Percentiles rank a stretch among this genome's conserved stretches.
Conservation (phyloP, 2,888 invertebrate species). For the Eupithecia centaureata region DNA sequence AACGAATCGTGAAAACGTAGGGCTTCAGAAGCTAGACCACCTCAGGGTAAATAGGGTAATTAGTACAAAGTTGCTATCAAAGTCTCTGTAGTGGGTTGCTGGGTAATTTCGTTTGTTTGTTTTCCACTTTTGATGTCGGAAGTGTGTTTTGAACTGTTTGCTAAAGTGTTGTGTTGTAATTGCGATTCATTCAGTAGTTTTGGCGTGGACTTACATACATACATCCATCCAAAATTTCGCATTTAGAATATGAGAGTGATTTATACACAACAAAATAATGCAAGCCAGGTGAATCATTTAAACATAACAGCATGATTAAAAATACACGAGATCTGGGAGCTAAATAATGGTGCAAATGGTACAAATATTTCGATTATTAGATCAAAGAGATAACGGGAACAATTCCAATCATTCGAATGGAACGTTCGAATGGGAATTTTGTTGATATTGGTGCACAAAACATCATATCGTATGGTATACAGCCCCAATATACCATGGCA, state of each 20-base stretch:
- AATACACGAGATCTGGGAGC: background rate
- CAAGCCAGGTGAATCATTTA: background rate
- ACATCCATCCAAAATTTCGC: too few relatives aligned
- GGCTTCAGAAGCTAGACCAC: conserved; percentile 12
- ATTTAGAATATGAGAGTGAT: too few relatives aligned
- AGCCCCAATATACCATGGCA: conserved; percentile 33
- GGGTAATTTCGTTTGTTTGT: conserved; percentile 40
- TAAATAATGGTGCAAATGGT: background rate
- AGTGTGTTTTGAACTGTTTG: background rate
- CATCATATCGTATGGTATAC: conserved; percentile 22
- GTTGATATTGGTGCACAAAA: conserved; percentile 21
- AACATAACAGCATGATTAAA: background rate
- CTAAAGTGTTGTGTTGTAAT: background rate
- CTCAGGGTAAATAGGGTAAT: conserved; percentile 55
- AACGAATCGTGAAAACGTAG: background rate
- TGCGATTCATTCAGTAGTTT: too few relatives aligned
- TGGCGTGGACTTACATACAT: too few relatives aligned
- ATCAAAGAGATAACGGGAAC: background rate
- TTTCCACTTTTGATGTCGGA: conserved; percentile 34
- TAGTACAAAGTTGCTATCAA: conserved; percentile 46
- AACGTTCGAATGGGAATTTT: conserved; percentile 10
- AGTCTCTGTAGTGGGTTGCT: conserved; percentile 37
- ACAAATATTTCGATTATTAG: background rate
- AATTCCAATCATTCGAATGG: conserved; percentile 23
- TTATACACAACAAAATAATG: too few relatives aligned